These are phyloP conservation scores for Onchidella celtica DNA, from an alignment of 2,888 invertebrate species.

Conservation along the genomic window DNA sequence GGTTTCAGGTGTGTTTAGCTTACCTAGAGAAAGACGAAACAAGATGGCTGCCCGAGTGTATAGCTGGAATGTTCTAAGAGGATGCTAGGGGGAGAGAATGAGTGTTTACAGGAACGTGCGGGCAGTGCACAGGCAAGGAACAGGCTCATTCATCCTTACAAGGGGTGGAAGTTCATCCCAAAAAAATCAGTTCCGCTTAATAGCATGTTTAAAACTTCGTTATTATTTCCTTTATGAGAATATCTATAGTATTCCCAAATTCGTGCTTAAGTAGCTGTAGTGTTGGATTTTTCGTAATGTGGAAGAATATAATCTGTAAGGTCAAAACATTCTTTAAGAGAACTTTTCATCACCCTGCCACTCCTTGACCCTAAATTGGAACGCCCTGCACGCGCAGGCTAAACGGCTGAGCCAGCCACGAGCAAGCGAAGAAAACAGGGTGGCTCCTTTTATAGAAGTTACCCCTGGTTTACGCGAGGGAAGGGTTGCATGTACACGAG, in stretches of 20 bases:
- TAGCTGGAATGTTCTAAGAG: conserved; percentile 55
- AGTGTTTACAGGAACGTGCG: conserved; percentile 42
- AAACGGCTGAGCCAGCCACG: not conserved
- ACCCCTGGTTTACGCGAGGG: not conserved
- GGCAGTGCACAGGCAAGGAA: not conserved
- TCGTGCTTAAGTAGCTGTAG: not conserved
- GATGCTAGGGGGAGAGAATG: conserved; percentile 26
- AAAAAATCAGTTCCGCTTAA: too few relatives aligned
- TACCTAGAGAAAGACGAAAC: conserved; percentile 53
- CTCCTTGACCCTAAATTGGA: conserved; percentile 1
- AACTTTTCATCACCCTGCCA: not conserved
- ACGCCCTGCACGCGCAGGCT: not conserved
- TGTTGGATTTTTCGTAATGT: not conserved
- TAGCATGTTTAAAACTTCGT: too few relatives aligned
- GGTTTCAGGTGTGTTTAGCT: conserved; percentile 3
- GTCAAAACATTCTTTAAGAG: too few relatives aligned
- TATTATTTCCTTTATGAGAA: too few relatives aligned
- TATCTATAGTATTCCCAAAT: not conserved
- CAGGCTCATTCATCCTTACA: too few relatives aligned
- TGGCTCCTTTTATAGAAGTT: conserved; percentile 44
- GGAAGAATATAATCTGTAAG: too few relatives aligned
- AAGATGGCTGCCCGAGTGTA: conserved; percentile 54
- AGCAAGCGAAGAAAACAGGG: not conserved
- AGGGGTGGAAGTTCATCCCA: too few relatives aligned
- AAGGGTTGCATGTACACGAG: not conserved